phyloP scores from a whole-genome alignment of 2,797 vertebrate genomes.

The Hapalemur alaotrensis region DNA sequence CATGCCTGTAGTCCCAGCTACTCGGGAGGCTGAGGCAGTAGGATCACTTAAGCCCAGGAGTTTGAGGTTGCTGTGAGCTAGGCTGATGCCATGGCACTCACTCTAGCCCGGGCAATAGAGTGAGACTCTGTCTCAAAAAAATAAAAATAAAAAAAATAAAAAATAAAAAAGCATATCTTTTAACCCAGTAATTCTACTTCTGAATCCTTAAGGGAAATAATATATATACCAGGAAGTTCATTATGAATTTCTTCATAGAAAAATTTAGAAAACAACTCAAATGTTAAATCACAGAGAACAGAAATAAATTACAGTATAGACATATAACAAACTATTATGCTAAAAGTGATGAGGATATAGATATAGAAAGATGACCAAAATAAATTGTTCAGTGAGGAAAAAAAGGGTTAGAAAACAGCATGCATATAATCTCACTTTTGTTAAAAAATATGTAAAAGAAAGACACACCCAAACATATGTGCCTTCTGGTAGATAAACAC shows the following conservation, averaged over 20 bases:
- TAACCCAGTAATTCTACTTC: slow-evolving; percentile 5
- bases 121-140: too few relatives aligned
- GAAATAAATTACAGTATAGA: not conserved
- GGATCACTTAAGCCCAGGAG: too few relatives aligned
- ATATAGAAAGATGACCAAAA: slow-evolving; percentile 18
- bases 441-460: not conserved
- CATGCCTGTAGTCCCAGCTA: too few relatives aligned
- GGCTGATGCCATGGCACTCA: too few relatives aligned
- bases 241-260: not conserved
- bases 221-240: slow-evolving; percentile 6
- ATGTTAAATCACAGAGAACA: not conserved
- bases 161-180: not conserved
- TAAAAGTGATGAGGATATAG: not conserved
- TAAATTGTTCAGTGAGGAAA: not conserved
- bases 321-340: not conserved
- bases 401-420: slow-evolving; percentile 3
- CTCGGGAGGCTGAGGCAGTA: too few relatives aligned
- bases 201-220: slow-evolving; percentile 21
- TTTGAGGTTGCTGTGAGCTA: too few relatives aligned
- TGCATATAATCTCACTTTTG: not conserved
- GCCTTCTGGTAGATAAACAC: not conserved
- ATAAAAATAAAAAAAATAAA: too few relatives aligned
- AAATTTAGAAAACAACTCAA: slow-evolving; percentile 10
- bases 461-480: not conserved
- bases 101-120: too few relatives aligned